Evolutionary conservation across 1,140 invertebrate species (phyloP).

Genomic region (Macrobrachium nipponense): DNA sequence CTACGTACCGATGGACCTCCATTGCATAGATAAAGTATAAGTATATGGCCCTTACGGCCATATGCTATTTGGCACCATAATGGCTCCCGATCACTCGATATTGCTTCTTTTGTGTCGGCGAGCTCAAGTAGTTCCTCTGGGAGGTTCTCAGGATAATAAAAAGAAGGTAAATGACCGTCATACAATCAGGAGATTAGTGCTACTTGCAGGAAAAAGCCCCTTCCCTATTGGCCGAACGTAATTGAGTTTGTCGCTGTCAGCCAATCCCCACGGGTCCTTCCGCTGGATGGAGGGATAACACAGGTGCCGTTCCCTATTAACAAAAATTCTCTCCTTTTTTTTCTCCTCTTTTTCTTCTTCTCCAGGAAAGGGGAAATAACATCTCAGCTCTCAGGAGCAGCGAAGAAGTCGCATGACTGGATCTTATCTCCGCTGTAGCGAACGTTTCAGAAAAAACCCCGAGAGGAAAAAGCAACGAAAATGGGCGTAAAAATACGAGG

Average conservation of each 20-base stretch:
- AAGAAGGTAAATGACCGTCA: conserved; percentile 57
- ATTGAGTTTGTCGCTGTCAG: conserved; percentile 54
- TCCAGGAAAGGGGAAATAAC: background rate
- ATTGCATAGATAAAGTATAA: conserved; percentile 22
- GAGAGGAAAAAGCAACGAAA: too few relatives aligned
- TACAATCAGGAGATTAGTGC: conserved; percentile 60
- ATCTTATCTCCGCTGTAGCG: too few relatives aligned
- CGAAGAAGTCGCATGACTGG: background rate
- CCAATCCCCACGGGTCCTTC: background rate
- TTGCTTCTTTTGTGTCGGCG: conserved; percentile 49
- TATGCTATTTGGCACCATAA: conserved; percentile 19
- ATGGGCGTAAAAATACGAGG: too few relatives aligned
- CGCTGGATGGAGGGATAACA: background rate
- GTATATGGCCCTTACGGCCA: conserved; percentile 30
- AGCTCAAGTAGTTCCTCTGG: conserved; percentile 25
- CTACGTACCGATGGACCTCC: too few relatives aligned
- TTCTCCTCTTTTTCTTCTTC: background rate
- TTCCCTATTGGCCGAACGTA: conserved; percentile 47
- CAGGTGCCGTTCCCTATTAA: background rate
- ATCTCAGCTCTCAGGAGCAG: too few relatives aligned
- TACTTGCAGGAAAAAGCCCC: conserved; percentile 48
- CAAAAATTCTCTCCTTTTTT: background rate
- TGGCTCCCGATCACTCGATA: conserved; percentile 42
- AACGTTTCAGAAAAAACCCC: too few relatives aligned
- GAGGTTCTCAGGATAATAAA: conserved; percentile 47